Base-by-base conservation (phyloP, 35 echinoderm and acorn worm species). In the Amphiura filiformis region DNA sequence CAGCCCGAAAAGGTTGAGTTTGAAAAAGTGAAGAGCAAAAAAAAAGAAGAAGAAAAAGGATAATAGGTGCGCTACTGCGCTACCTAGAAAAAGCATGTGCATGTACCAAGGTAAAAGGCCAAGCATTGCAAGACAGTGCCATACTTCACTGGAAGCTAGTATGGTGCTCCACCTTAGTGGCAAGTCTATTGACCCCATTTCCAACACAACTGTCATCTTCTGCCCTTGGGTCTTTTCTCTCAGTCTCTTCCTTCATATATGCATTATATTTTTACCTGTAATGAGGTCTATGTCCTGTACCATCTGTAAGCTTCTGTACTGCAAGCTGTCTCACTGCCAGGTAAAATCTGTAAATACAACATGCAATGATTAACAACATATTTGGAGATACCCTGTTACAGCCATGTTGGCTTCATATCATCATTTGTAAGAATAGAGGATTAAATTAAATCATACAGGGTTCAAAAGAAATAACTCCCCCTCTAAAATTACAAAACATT, bases 271-370 rank as follows among this genome's bases (percentile, higher is more conserved):
- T 13, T 39, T 83, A 83, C 81, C 81, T 94, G 92, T 94, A 98
- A 83, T 98, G 96, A 26, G 96, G 96, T 37, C 90, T 85, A 80
- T 98, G 96, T 31, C 96, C 96, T 35, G 96, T 98, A 20, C 96
- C 96, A 84, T 98, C 96, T 31, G 93, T 91, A 37, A 98, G 80
- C 39, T 94, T 97, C 56, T 87, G 82, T 41, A 85, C 37, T 4
- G 95, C 92, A 61, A 91, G 79, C 57, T 84, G 78, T 56, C 92
- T 88, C 42, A 98, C 93, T 23, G 87, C 82, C 40, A 87, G 79
- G 36, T 98, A 98, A 57, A 98, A 98, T 82, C 96, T 98, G 32
- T 0, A n/a, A 13, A 0, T 33, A 80, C 32, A 35, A 80, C 33
- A 80, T 18, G 28, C 13, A 80, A n/a, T n/a, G n/a, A n/a, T n/a